phyloP scores from a whole-genome alignment of 2,113 vertebrate genomes.

The Sorex fumeus region DNA sequence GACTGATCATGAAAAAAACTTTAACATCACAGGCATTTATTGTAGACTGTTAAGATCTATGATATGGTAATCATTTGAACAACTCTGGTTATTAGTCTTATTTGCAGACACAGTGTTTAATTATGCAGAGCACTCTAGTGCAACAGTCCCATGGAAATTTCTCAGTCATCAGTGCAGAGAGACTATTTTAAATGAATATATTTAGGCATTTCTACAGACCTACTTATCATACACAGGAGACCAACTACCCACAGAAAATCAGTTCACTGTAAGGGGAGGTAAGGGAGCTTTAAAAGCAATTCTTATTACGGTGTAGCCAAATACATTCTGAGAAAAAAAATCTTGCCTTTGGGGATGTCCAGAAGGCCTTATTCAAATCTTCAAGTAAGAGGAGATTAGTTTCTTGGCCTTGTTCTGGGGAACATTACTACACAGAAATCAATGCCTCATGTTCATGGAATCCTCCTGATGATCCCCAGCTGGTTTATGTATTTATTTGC shows the following conservation, averaged over 20 bases:
- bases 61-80: conserved; percentile 67
- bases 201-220: conserved; percentile 55
- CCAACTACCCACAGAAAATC: conserved; percentile 52
- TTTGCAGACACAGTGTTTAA: conserved; percentile 73
- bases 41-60: conserved; percentile 54
- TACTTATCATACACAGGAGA: conserved; percentile 60
- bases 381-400: not conserved
- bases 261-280: conserved; percentile 9
- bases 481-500: conserved; percentile 62
- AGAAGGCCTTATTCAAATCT: conserved; percentile 39
- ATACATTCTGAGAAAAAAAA: not conserved
- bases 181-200: conserved; percentile 65
- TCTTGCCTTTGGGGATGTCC: not conserved
- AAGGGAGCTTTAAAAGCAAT: conserved; percentile 44
- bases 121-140: conserved; percentile 68
- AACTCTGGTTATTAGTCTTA: conserved; percentile 77
- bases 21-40: not conserved
- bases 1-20: not conserved
- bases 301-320: conserved; percentile 21
- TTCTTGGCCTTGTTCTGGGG: conserved; percentile 26
- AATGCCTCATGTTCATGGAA: not conserved
- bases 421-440: conserved; percentile 6
- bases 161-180: conserved; percentile 60
- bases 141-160: conserved; percentile 57
- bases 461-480: not conserved